Evolutionary conservation across 2,797 vertebrate genomes (phyloP).

Genomic region (Halcyon leucocephala): DNA sequence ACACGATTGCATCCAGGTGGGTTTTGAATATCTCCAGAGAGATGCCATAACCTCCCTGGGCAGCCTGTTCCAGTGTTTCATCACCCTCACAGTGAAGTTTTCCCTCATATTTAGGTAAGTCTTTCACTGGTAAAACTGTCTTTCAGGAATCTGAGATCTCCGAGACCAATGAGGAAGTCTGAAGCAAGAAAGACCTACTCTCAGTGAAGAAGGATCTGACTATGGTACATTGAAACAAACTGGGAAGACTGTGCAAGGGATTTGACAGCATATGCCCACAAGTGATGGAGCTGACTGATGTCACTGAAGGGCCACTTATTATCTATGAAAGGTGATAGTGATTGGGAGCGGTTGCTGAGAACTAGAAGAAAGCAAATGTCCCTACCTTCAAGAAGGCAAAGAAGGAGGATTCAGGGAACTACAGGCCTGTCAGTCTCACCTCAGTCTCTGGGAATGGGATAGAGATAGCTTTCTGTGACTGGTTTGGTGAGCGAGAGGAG

Average conservation of each 20-base stretch:
- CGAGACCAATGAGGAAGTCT: too few relatives aligned
- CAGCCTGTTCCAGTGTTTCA: too few relatives aligned
- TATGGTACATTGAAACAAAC: background rate
- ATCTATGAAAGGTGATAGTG: background rate
- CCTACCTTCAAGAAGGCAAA: background rate
- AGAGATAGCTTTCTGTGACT: background rate
- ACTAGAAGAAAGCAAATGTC: background rate
- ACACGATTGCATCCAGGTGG: too few relatives aligned
- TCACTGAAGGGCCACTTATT: background rate
- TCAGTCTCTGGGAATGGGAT: background rate
- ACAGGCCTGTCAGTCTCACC: background rate
- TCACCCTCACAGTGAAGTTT: too few relatives aligned
- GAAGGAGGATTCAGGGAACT: background rate
- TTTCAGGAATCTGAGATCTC: background rate
- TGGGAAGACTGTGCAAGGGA: background rate
- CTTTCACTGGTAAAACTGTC: background rate
- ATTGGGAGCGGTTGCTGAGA: background rate
- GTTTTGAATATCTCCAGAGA: too few relatives aligned
- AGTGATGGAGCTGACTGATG: background rate
- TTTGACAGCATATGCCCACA: background rate
- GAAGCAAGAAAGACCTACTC: background rate
- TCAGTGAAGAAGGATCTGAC: background rate
- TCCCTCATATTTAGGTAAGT: too few relatives aligned
- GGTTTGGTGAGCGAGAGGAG: background rate
- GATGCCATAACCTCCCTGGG: too few relatives aligned